phyloP scores from a whole-genome alignment of 2,797 vertebrate species.

The Argyrosomus regius region DNA sequence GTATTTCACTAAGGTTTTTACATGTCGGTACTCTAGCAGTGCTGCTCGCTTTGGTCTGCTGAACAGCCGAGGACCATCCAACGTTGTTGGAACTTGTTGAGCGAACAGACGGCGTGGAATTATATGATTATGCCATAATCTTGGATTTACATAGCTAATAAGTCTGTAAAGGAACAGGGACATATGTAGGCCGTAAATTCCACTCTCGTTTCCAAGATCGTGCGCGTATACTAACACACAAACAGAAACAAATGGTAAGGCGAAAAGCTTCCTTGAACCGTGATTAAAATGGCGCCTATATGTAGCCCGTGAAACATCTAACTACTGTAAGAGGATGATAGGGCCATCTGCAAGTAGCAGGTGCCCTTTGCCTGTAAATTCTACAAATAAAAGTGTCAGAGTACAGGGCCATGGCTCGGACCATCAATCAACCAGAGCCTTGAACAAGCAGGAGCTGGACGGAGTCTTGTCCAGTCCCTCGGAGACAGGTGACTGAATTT shows the following conservation, averaged over 20 bases:
- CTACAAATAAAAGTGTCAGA: constrained; percentile 68
- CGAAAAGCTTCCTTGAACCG: constrained; percentile 11
- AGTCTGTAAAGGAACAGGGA: constrained; percentile 51
- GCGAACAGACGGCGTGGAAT: constrained; percentile 61
- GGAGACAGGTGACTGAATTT: constrained; percentile 23
- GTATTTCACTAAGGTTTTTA: constrained; percentile 7
- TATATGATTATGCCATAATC: constrained; percentile 65
- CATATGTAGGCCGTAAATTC: constrained; percentile 64
- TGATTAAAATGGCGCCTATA: constrained; percentile 28
- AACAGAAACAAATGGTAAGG: background rate
- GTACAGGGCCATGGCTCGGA: constrained; percentile 50
- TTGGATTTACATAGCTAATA: constrained; percentile 72
- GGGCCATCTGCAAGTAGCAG: constrained; percentile 68
- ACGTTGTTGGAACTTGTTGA: constrained; percentile 22
- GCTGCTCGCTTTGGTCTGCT: constrained; percentile 7
- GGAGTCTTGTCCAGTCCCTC: constrained; percentile 15
- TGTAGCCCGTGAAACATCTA: constrained; percentile 42
- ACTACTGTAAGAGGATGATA: constrained; percentile 43
- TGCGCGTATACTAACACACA: background rate
- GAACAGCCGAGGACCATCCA: constrained; percentile 40
- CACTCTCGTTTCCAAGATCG: constrained; percentile 36
- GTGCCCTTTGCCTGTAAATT: constrained; percentile 66
- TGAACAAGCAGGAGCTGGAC: constrained; percentile 37
- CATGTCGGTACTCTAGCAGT: background rate
- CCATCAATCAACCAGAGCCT: constrained; percentile 68